These are phyloP conservation scores for Cinclus mexicanus DNA, from an alignment of 2,113 vertebrate species.

Conservation along the genomic window DNA sequence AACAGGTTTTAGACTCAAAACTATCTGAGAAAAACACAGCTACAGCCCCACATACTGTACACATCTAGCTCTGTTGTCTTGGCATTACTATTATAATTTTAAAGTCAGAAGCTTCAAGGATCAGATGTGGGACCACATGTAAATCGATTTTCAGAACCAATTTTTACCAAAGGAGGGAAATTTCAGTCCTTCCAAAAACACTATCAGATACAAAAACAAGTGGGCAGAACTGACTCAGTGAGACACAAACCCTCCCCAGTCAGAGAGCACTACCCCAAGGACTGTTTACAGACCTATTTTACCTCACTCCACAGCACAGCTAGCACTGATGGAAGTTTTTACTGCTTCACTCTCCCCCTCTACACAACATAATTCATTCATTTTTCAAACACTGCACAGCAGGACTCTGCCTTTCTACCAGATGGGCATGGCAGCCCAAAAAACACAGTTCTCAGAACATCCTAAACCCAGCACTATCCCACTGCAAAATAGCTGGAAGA, in stretches of 20 bases:
- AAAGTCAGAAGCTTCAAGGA: not conserved
- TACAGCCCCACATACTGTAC: not conserved
- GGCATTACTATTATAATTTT: not conserved
- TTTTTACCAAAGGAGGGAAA: not conserved
- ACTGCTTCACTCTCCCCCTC: not conserved
- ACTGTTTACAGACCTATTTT: not conserved
- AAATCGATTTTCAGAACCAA: not conserved
- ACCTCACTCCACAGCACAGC: not conserved
- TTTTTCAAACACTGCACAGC: not conserved
- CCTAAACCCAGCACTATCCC: not conserved
- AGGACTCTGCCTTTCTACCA: not conserved
- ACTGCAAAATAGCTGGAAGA: not conserved
- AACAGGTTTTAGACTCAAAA: not conserved
- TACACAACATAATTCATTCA: not conserved
- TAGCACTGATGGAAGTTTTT: rapidly evolving
- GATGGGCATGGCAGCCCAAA: rapidly evolving
- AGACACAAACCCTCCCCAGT: not conserved
- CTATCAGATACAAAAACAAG: not conserved
- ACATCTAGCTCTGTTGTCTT: not conserved
- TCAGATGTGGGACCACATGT: not conserved
- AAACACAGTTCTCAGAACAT: not conserved
- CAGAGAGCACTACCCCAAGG: not conserved
- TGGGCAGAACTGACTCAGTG: not conserved
- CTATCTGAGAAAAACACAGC: not conserved
- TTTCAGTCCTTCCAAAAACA: not conserved